phyloP scores from a whole-genome alignment of 1,140 invertebrate species.

The Lasioglossum baleicum region DNA sequence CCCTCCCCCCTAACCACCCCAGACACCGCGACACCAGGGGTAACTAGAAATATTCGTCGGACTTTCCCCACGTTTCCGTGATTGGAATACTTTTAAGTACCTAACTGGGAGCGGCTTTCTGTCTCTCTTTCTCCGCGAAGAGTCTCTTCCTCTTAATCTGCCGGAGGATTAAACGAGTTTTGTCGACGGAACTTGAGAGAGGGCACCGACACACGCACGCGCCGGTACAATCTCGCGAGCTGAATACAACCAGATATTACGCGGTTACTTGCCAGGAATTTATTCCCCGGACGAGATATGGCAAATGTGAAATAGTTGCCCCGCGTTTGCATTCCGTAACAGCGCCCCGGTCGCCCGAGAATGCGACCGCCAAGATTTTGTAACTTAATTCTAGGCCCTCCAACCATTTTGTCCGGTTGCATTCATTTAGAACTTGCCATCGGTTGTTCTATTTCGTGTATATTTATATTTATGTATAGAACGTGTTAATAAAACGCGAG shows the following conservation, averaged over 20 bases:
- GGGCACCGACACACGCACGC: not conserved
- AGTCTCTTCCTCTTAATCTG: conserved; percentile 70
- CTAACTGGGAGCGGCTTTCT: conserved; percentile 44
- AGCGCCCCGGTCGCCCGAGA: not conserved
- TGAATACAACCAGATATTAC: conserved; percentile 23
- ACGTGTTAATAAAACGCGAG: too few relatives aligned
- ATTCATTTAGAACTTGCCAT: not conserved
- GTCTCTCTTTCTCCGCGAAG: conserved; percentile 16
- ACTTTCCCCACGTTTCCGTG: conserved; percentile 63
- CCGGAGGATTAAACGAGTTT: conserved; percentile 73
- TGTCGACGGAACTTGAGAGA: conserved; percentile 63
- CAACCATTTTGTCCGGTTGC: too few relatives aligned
- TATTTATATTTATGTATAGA: too few relatives aligned
- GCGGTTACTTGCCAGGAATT: conserved; percentile 17
- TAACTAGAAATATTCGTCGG: conserved; percentile 61
- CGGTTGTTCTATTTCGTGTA: too few relatives aligned
- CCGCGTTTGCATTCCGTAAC: not conserved
- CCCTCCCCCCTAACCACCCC: not conserved
- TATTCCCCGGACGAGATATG: not conserved
- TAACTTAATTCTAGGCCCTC: not conserved
- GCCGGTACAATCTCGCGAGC: not conserved
- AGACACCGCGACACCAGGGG: conserved; percentile 2
- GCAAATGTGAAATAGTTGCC: not conserved
- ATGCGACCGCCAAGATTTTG: not conserved
- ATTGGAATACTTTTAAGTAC: conserved; percentile 72